Base-by-base conservation (phyloP, 2,113 vertebrate genomes). In the Elachura formosa region DNA sequence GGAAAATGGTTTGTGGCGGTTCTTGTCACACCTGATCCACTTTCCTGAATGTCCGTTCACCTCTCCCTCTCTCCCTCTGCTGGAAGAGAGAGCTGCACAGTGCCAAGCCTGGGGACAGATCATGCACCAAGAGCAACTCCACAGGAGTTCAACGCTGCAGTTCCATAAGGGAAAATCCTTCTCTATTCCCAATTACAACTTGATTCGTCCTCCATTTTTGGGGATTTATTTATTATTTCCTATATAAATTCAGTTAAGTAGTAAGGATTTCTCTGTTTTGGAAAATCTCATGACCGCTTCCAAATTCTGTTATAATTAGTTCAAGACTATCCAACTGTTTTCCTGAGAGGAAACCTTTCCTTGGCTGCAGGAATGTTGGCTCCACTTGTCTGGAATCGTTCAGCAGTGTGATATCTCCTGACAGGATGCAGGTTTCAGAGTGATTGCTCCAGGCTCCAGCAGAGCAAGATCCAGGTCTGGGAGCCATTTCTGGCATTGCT, bases 331-430 rank as follows among this genome's bases (percentile, higher is more conserved):
- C 54, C 29, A 49, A 62, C 23, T 66, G 33, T 33, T 84, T 82
- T 83, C 79, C 55, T 63, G 51, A 55, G 72, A 90, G 63, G 76
- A 88, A 43, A 46, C 29, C 19, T 90, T 93, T 92, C 41, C 77
- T 84, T 88, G 75, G 55, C 83, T 87, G 84, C 88, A 81, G 79
- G 76, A 75, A n/a, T 48, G 67, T 59, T 95, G 90, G 85, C 95
- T 86, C 17, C 43, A 21, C 16, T 80, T 77, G 22, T 48, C 88
- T 92, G 85, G 43, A 76, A 11, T 51, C 43, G 71, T 77, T 64
- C 5, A 85, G 33, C 78, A 88, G 59, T 34, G 24, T 21, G 33
- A 2, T 83, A n/a, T 88, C 79, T 95, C 72, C 71, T 74, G 92
- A 90, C 59, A 80, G 79, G 64, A 74, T 59, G 31, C 79, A 69